Percentiles rank a stretch among this genome's conserved stretches.
Evolutionary conservation across 1,140 invertebrate genomes (phyloP).

Genomic region (Bombus terrestris): DNA sequence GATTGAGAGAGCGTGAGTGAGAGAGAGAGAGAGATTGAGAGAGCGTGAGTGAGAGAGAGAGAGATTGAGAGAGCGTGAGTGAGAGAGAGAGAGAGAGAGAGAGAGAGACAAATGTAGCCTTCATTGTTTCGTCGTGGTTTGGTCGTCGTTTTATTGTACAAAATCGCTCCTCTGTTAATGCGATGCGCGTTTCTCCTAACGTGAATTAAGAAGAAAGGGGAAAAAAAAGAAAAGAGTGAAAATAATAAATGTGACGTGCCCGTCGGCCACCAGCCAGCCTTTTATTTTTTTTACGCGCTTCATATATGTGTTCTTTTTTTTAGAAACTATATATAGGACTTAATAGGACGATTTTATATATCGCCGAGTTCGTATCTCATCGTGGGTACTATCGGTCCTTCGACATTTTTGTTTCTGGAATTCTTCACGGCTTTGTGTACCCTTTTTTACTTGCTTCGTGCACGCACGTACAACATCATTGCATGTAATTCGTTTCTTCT

Average conservation of each 20-base stretch:
- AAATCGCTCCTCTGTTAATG: conserved; percentile 5
- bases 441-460: conserved; percentile 24
- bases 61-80: conserved; percentile 2
- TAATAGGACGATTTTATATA: conserved; percentile 28
- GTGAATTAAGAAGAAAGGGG: not conserved
- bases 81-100: conserved; percentile 22
- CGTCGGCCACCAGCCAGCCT: conserved; percentile 73
- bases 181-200: conserved; percentile 39
- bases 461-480: conserved; percentile 52
- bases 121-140: conserved; percentile 59
- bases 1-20: not conserved
- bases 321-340: conserved; percentile 20
- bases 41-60: too few species aligned
- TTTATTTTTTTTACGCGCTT: conserved; percentile 58
- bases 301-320: conserved; percentile 37
- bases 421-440: conserved; percentile 19
- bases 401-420: not conserved
- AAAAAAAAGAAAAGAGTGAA: conserved; percentile 18
- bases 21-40: not conserved
- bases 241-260: conserved; percentile 59
- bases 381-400: not conserved
- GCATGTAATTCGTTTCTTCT: conserved; percentile 33
- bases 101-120: conserved; percentile 53
- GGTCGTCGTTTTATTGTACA: conserved; percentile 49
- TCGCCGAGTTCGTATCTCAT: conserved; percentile 22